These are phyloP conservation scores for Caenorhabditis sinica DNA, from an alignment of 2,888 invertebrate genomes.

Conservation along the genomic window DNA sequence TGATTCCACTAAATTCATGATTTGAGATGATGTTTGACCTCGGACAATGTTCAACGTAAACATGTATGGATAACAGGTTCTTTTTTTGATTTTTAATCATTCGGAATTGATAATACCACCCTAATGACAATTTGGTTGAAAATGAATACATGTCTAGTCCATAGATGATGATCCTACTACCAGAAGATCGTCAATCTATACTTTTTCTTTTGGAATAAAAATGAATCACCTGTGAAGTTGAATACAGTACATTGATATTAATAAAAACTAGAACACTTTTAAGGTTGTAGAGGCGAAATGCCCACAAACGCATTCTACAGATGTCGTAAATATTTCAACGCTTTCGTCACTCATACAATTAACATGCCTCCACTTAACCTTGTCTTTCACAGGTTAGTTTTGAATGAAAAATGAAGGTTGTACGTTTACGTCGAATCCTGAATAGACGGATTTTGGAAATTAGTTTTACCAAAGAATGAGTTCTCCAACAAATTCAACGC, in stretches of 20 bases:
- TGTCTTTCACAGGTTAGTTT: not conserved
- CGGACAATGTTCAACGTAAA: conserved; percentile 33
- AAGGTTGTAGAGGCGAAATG: not conserved
- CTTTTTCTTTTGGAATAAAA: conserved; percentile 9
- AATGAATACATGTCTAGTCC: conserved; percentile 19
- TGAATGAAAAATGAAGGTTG: not conserved
- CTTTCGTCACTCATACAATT: conserved; percentile 4
- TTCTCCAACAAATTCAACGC: not conserved
- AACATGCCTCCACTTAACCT: conserved; percentile 1
- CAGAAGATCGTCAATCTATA: not conserved
- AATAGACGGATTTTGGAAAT: not conserved
- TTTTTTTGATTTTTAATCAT: conserved; percentile 38
- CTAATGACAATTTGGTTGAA: conserved; percentile 29
- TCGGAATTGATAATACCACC: conserved; percentile 28
- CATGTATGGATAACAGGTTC: conserved; percentile 38
- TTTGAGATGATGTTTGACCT: conserved; percentile 37
- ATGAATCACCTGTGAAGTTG: not conserved
- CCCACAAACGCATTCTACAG: not conserved
- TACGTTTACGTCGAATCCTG: not conserved
- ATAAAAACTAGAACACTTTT: not conserved
- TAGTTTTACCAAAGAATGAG: not conserved
- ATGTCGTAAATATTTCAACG: not conserved
- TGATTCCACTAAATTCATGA: conserved; percentile 20
- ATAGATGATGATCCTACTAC: not conserved
- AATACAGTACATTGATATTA: not conserved